Conservation (phyloP, 2,888 invertebrate species). For the Horisme vitalbata region DNA sequence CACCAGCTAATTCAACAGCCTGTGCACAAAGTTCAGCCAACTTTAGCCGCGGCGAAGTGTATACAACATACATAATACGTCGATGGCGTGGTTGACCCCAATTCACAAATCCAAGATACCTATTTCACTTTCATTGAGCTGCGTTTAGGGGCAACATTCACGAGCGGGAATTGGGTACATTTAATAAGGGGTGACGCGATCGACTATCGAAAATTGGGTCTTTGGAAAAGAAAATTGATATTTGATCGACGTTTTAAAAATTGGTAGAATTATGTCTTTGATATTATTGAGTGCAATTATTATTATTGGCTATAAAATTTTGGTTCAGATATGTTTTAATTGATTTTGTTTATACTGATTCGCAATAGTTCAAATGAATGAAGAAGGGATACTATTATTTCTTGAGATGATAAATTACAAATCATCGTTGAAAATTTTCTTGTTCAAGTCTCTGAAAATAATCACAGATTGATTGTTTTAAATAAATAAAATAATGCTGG, state of each 20-base stretch:
- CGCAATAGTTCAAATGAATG: no score
- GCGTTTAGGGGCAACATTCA: constrained; percentile 20
- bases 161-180: constrained; percentile 13
- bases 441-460: no score
- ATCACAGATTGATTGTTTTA: no score
- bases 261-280: background rate
- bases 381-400: no score
- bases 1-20: background rate
- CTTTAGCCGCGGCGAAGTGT: constrained; percentile 43
- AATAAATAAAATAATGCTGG: no score
- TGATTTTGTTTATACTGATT: no score
- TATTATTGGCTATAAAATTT: background rate
- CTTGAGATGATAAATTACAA: no score
- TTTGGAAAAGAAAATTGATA: constrained; percentile 21
- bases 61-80: constrained; percentile 50
- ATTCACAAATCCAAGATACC: constrained; percentile 38
- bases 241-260: constrained; percentile 20
- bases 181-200: constrained; percentile 26
- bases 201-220: constrained; percentile 20
- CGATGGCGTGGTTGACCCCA: constrained; percentile 49
- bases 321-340: no score
- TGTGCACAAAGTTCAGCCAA: constrained; percentile 14
- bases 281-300: background rate
- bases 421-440: no score
- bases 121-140: constrained; percentile 49